Base-by-base conservation (phyloP, 2,888 invertebrate species). In the Noctua comes region DNA sequence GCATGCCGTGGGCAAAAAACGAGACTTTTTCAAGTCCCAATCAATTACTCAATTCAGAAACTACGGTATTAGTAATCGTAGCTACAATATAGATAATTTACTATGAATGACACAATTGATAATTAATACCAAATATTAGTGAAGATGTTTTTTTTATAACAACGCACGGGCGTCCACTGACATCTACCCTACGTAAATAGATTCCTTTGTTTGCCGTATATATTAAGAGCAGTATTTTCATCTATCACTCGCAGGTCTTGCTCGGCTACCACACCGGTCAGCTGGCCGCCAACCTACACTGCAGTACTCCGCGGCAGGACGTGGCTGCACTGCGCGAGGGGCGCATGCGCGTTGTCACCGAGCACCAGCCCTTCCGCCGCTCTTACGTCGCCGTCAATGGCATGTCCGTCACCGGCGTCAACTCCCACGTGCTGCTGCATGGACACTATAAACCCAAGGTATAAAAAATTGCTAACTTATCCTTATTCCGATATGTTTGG, bases 251-350 rank as follows among this genome's bases (percentile, higher is more conserved):
- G 13, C 97, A 96, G 96, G 94, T 96, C 0, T 77, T 96, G 18
- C 96, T 98, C 65, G 97, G 98, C 0, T 98, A 98, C 95, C 98
- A 98, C 89, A 96, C 95, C 24, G 97, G 98, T 2, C 86, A 95
- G 18, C 96, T 98, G 72, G 98, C 98, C 0, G 97, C 97, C 0
- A 98, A 98, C 93, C 94, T 98, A 27, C 97, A 98, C 92, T 98
- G 96, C 91, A 94, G 96, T 0, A 94, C 91, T 0, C 98, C 98
- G 0, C 95, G 97, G 6, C 92, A 95, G 46, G 97, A 97, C 68
- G 88, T 97, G 0, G 93, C 93, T 40, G 97, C 97, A 43, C 88
- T 98, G 21, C 93, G 94, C 6, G 97, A 97, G 2, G 97, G 97
- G 0, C 94, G 96, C 65, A 93, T 97, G 62, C 89, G 95, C 89